These are phyloP conservation scores for Drosophila cognata DNA, from an alignment of 2,888 invertebrate species.

Conservation along the genomic window DNA sequence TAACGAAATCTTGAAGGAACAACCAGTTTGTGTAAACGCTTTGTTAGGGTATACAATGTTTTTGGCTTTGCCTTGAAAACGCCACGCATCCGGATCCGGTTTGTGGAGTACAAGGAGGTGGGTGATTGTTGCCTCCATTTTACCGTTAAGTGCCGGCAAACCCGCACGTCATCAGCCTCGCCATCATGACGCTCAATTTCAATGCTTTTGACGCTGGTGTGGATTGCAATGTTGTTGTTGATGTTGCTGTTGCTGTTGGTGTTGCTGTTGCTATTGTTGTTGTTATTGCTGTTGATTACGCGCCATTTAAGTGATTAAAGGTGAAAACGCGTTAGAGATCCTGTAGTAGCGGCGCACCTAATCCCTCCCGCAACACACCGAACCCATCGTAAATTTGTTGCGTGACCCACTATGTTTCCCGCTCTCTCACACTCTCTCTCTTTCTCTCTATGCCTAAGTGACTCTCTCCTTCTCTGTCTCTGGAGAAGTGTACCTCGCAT, in stretches of 20 bases:
- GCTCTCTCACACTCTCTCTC: not conserved
- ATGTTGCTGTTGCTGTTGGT: constrained; percentile 24
- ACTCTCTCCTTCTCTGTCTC: not conserved
- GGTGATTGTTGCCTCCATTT: constrained; percentile 46
- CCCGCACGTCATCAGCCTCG: constrained; percentile 68
- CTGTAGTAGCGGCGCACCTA: constrained; percentile 21
- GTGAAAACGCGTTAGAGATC: constrained; percentile 55
- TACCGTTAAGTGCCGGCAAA: constrained; percentile 68
- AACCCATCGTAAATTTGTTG: not conserved
- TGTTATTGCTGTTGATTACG: constrained; percentile 68
- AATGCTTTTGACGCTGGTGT: constrained; percentile 69
- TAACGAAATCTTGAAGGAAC: not conserved
- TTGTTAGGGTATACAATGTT: constrained; percentile 14
- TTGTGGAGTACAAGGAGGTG: not conserved
- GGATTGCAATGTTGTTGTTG: constrained; percentile 66
- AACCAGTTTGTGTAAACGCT: no score
- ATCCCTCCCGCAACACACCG: constrained; percentile 1
- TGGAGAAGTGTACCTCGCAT: constrained; percentile 28
- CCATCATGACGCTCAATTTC: constrained; percentile 72
- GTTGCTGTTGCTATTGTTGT: constrained; percentile 29
- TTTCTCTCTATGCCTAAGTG: no score
- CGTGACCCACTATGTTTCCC: not conserved
- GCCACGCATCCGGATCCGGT: constrained; percentile 66
- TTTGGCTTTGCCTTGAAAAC: constrained; percentile 52
- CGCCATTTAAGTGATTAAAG: constrained; percentile 80